Evolutionary conservation across 2,888 invertebrate genomes (phyloP), one percentile per base, ranked within the genome.

Genomic region (Gymnosoma rotundatum): DNA sequence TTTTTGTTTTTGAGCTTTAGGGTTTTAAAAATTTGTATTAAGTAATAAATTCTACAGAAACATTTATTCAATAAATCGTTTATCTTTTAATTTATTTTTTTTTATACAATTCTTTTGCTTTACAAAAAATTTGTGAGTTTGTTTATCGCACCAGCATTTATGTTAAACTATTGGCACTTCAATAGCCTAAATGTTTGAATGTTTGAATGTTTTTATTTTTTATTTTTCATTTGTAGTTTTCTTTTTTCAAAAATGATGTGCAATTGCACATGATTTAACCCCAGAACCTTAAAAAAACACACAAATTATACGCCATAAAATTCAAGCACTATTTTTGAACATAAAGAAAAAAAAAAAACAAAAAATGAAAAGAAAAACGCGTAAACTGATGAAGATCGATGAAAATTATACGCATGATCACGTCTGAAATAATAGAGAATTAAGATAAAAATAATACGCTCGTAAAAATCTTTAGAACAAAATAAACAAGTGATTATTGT

Each of bases 181-280:
- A 78, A 72, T 48, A 50, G 32, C 20, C 18, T 6, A 42, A 63
- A 63, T 45, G 14, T 32, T 36, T 16, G 38, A 12, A 38, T 18
- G 4, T 25, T n/a, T n/a, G n/a, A n/a, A n/a, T n/a, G n/a, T n/a
- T n/a, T n/a, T n/a, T n/a, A n/a, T n/a, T n/a, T 25, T 25, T 25
- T 4, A 25, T 25, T 25, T 25, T 18, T 52, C 25, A 36, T n/a
- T 8, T 14, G 14, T 7, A 9, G 20, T 18, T 64, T 52, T 42
- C 42, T 60, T 32, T 73, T 32, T 42, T 25, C 32, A 18, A 74
- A 63, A 69, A 70, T 75, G 21, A 83, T 73, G 32, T 80, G 80
- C 76, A 83, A 83, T 80, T 83, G 74, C 80, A 83, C 80, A 83
- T 78, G 80, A 80, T 80, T 83, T 80, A 83, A 80, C 75, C 80